Conservation (phyloP, 2,888 invertebrate species). For the Orthosia gothica region DNA sequence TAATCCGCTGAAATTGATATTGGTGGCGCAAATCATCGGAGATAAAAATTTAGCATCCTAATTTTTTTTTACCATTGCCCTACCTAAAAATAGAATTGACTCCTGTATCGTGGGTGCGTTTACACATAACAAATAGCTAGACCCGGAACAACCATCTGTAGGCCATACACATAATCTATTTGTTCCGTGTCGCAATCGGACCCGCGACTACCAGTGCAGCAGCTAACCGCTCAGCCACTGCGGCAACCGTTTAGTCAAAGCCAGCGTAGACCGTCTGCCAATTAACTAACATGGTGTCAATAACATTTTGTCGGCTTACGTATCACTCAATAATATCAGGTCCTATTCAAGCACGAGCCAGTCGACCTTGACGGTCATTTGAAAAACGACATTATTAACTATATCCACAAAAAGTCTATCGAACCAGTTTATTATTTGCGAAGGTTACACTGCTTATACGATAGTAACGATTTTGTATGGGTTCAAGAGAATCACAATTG, state of each 20-base stretch:
- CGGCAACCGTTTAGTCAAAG: background rate
- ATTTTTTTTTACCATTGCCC: too few species aligned
- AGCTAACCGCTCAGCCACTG: too few species aligned
- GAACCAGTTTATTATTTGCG: slow-evolving; percentile 37
- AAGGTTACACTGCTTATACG: slow-evolving; percentile 43
- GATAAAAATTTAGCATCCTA: too few species aligned
- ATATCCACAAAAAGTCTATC: slow-evolving; percentile 42
- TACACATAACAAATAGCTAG: too few species aligned
- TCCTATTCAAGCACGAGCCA: slow-evolving; percentile 43
- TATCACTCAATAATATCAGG: slow-evolving; percentile 12
- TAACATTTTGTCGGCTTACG: slow-evolving; percentile 34
- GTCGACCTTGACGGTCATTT: slow-evolving; percentile 50
- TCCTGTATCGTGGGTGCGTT: too few species aligned
- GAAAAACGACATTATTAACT: slow-evolving; percentile 36
- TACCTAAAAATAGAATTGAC: too few species aligned
- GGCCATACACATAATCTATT: too few species aligned
- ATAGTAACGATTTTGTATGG: background rate
- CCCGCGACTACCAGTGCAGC: too few species aligned
- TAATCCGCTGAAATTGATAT: too few species aligned
- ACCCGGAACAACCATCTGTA: too few species aligned
- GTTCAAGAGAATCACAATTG: slow-evolving; percentile 38
- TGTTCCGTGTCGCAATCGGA: too few species aligned
- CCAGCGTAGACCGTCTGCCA: background rate
- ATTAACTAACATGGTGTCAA: slow-evolving; percentile 8
- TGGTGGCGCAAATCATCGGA: background rate